phyloP scores from a whole-genome alignment of 1,140 invertebrate genomes.

The Mizuhopecten yessoensis region DNA sequence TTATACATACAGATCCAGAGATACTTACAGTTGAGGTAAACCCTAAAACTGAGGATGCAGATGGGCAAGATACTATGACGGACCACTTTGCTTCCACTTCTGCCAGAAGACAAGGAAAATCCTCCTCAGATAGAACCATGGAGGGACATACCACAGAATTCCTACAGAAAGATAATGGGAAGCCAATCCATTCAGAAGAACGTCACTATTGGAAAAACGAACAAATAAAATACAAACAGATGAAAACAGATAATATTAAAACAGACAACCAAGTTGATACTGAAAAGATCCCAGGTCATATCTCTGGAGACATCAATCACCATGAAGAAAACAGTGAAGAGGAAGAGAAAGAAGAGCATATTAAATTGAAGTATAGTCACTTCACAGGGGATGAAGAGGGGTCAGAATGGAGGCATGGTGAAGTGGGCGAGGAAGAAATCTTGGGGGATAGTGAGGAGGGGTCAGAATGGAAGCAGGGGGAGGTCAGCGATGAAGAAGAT shows the following conservation, averaged over 20 bases:
- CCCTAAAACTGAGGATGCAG: not conserved
- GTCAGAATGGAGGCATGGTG: not conserved
- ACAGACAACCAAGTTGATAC: not conserved
- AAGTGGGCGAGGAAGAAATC: not conserved
- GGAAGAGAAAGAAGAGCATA: not conserved
- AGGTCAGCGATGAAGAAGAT: not conserved
- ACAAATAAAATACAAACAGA: no score
- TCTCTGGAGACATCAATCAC: not conserved
- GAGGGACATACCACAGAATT: not conserved
- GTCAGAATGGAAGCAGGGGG: not conserved
- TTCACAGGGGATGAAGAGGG: not conserved
- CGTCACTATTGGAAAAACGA: no score
- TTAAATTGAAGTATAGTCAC: not conserved
- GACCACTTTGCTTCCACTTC: no score
- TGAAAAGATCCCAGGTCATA: not conserved
- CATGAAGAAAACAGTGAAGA: not conserved
- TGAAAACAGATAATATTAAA: no score
- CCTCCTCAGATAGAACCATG: not conserved
- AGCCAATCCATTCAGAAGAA: not conserved
- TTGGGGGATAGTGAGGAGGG: not conserved
- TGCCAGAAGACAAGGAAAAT: no score
- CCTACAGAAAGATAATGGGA: not conserved
- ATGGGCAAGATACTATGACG: no score
- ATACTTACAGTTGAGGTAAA: not conserved
- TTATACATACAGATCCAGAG: not conserved